A percentile compares a stretch with the other conserved stretches of the same genome.
Evolutionary conservation across 2,113 vertebrate species (phyloP).

Genomic region (Phyllostomus discolor): DNA sequence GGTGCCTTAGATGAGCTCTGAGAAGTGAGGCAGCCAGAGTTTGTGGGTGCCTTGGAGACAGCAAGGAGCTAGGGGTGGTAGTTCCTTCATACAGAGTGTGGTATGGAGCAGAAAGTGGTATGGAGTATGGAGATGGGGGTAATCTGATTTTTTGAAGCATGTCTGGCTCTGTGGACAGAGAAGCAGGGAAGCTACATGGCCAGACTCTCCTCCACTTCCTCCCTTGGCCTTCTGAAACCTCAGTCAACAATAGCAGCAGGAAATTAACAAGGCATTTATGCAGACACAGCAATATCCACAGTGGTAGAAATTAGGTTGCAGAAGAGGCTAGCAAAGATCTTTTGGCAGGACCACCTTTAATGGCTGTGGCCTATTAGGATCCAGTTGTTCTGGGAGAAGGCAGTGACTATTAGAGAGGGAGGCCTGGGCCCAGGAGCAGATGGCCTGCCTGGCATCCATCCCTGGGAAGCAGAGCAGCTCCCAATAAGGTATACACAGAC

Average conservation of each 20-base stretch:
- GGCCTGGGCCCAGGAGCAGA: constrained; percentile 37
- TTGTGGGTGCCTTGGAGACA: not conserved
- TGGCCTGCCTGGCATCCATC: constrained; percentile 51
- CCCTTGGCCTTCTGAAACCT: not conserved
- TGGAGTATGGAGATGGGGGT: no score
- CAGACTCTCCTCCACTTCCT: not conserved
- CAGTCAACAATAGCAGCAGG: not conserved
- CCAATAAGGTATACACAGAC: not conserved
- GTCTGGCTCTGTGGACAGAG: not conserved
- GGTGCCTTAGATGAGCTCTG: not conserved
- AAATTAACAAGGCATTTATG: not conserved
- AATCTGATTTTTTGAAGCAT: not conserved
- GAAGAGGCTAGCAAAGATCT: not conserved
- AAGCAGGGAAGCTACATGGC: not conserved
- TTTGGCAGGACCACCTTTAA: not conserved
- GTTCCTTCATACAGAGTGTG: not conserved
- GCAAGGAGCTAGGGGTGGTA: not conserved
- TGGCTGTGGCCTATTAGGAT: not conserved
- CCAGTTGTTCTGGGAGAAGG: not conserved
- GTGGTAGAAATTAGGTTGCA: not conserved
- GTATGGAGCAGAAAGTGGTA: not conserved
- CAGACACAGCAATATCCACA: not conserved
- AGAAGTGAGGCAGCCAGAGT: not conserved
- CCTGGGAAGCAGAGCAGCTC: constrained; percentile 4
- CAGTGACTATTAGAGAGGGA: not conserved